Percentiles rank a stretch among this genome's conserved stretches.
These are phyloP conservation scores for Montipora capitata DNA, from an alignment of 92 coral and sea anemone genomes.

Conservation along the genomic window DNA sequence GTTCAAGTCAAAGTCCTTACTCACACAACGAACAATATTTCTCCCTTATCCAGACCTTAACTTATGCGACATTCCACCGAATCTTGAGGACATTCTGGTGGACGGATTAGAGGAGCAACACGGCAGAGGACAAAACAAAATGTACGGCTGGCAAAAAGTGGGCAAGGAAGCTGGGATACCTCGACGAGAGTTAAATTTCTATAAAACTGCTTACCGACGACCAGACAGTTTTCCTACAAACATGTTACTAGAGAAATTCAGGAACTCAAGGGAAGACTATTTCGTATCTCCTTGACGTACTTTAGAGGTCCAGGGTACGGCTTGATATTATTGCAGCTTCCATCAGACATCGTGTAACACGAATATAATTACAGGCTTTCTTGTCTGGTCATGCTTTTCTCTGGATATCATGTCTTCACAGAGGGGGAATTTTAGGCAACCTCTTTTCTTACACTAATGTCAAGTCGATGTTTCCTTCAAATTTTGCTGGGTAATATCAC, in stretches of 20 bases:
- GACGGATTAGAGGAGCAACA: not conserved
- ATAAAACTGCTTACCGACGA: not conserved
- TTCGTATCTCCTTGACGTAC: slow-evolving; percentile 19
- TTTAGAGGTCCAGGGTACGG: not conserved
- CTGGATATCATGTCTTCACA: too few species aligned
- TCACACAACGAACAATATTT: not conserved
- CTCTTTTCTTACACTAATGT: too few species aligned
- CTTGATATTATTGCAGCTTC: too few species aligned
- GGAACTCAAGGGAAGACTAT: slow-evolving; percentile 32
- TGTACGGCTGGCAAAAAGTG: slow-evolving; percentile 28
- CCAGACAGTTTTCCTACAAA: slow-evolving; percentile 22
- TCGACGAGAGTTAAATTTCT: not conserved
- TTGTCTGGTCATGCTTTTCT: too few species aligned
- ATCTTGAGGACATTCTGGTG: slow-evolving; percentile 21
- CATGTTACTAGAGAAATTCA: not conserved
- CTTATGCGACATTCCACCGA: slow-evolving; percentile 28
- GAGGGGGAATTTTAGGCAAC: too few species aligned
- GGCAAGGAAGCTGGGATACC: slow-evolving; percentile 19
- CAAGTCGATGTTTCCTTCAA: too few species aligned
- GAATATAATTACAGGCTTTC: too few species aligned
- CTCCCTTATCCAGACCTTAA: slow-evolving; percentile 11
- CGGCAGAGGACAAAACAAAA: not conserved
- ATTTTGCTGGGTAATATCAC: too few species aligned
- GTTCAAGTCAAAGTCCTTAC: not conserved
- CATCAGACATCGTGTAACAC: too few species aligned